Evolutionary conservation across 2,888 invertebrate species (phyloP), one percentile per base, ranked within the genome.

Genomic region (Lottia gigantea): DNA sequence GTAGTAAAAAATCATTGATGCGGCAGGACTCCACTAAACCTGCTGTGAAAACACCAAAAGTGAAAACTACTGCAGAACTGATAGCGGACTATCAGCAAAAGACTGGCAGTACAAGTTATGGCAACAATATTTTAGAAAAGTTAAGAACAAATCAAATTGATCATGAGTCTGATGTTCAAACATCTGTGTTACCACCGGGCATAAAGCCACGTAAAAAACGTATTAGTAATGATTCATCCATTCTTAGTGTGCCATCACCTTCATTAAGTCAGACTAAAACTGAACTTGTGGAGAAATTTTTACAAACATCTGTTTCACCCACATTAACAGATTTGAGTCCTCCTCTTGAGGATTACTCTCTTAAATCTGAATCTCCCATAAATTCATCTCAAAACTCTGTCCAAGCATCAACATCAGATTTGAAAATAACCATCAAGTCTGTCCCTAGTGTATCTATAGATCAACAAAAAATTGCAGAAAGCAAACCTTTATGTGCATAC

Each of bases 51-150:
- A 82, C 91, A 83, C 91, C 92, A 25, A 88, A 89, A 82, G 89
- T 93, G 64, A 93, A 93, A 88, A 94, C 93, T 40, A 95, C 95
- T 0, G 93, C 94, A 85, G 94, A 95, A 88, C 89, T 95, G 70
- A 90, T 95, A 73, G 94, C 93, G 68, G 93, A 94, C 88, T 91
- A 95, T 49, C 91, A 77, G 90, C 91, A 87, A 86, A 91, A 85
- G 87, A 91, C 80, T 67, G 82, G 78, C 67, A 76, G 78, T 66
- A 73, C 82, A 19, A 67, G 77, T 62, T 71, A 86, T 3, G 80
- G 81, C 61, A 85, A 80, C 71, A 81, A 80, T 62, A 82, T 86
- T 14, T 81, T 86, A n/a, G 75, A 78, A 46, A 83, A 83, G 73
- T 85, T 88, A 23, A 79, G 83, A 49, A 79, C 77, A 25, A 87